phyloP scores from a whole-genome alignment of 2,888 invertebrate genomes.

The Agonopterix arenella region DNA sequence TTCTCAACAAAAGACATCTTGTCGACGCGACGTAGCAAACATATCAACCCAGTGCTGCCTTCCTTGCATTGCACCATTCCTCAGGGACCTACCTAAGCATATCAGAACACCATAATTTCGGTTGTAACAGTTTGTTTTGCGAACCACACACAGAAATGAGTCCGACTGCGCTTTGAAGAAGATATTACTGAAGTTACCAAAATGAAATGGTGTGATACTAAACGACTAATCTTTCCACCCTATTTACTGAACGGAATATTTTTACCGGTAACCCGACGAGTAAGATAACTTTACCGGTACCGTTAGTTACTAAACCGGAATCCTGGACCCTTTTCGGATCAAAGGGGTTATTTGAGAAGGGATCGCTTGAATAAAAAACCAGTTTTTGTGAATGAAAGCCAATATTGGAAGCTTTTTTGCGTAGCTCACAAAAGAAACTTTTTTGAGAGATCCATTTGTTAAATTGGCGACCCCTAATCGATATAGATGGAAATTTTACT shows the following conservation, averaged over 20 bases:
- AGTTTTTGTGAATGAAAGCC: not conserved
- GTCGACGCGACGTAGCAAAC: no score
- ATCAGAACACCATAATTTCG: no score
- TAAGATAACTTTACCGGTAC: conserved; percentile 1
- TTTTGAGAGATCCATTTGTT: no score
- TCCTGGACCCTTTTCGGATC: conserved; percentile 4
- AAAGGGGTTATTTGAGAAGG: conserved; percentile 4
- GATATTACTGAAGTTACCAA: conserved; percentile 23
- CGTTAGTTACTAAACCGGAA: conserved; percentile 1
- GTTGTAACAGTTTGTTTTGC: no score
- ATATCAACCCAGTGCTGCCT: no score
- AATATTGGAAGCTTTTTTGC: not conserved
- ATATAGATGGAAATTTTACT: no score
- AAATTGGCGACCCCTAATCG: no score
- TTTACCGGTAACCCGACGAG: not conserved
- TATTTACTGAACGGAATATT: conserved; percentile 18
- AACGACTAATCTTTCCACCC: conserved; percentile 44
- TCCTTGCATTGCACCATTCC: no score
- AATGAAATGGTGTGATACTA: conserved; percentile 39
- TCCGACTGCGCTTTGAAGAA: conserved; percentile 8
- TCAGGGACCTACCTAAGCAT: no score
- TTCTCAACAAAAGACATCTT: no score
- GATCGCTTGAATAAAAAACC: conserved; percentile 4
- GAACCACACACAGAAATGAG: no score
- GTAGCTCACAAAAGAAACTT: no score